These are phyloP conservation scores for Berghia stephanieae DNA, from an alignment of 1,140 invertebrate species.

Conservation along the genomic window DNA sequence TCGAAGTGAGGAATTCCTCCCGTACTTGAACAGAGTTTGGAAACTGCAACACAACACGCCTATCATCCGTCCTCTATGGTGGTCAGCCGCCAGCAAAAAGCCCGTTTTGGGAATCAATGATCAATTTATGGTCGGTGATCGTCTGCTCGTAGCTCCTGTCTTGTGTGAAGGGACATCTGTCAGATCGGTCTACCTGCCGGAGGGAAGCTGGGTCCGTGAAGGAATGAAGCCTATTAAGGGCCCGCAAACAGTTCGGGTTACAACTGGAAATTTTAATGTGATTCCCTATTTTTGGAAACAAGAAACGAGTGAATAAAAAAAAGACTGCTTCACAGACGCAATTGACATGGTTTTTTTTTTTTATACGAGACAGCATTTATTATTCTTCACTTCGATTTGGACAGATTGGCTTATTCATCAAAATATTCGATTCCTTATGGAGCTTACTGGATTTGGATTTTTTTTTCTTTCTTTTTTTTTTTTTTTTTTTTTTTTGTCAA, in stretches of 20 bases:
- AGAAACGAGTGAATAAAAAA: no score
- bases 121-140: constrained; percentile 84
- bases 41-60: constrained; percentile 39
- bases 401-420: no score
- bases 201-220: constrained; percentile 39
- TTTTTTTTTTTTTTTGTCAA: no score
- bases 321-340: no score
- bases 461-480: no score
- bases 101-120: constrained; percentile 81
- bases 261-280: constrained; percentile 4
- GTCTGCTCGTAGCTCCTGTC: constrained; percentile 83
- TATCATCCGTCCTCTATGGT: constrained; percentile 87
- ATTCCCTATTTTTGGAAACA: constrained; percentile 32
- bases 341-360: no score
- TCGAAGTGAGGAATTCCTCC: constrained; percentile 69
- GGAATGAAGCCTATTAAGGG: background rate
- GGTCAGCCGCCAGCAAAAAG: constrained; percentile 83
- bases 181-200: constrained; percentile 78
- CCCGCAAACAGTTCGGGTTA: constrained; percentile 6
- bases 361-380: no score
- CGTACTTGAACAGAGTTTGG: constrained; percentile 31
- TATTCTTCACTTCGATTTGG: no score
- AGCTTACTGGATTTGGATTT: no score
- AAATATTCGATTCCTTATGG: no score
- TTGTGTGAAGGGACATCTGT: constrained; percentile 72